Base-by-base conservation (phyloP, 2,888 invertebrate genomes). In the Tipula lateralis region DNA sequence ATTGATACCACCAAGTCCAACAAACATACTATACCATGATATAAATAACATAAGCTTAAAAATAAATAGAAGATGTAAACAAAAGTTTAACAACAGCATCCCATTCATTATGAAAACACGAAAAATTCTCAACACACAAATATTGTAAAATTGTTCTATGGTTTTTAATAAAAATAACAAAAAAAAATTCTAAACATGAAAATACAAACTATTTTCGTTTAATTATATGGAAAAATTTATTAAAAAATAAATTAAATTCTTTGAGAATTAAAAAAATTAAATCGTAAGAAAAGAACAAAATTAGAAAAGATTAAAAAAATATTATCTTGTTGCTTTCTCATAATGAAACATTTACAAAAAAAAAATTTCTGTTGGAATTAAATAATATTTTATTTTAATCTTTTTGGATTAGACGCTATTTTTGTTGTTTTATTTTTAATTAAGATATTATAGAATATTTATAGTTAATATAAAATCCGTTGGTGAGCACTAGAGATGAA, bases 211-310 rank as follows among this genome's bases (percentile, higher is more conserved):
- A 66, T 66, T 66, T 66, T 24, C 66, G 24, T 66, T 66, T 66
- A 66, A 66, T 66, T 66, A 66, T 66, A 66, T 66, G 66, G 24
- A 66, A 66, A 66, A 66, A 9, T 66, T 66, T 66, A 66, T 66
- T 66, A 66, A 66, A 66, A 66, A 13, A 66, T 66, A 66, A 66
- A 66, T 66, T 66, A 66, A 66, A 66, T 66, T 66, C 66, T 66
- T 66, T 66, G 19, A 24, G 24, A 66, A 66, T 66, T 66, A 66
- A 66, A 66, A 24, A 19, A 66, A 9, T 39, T 13, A 39, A 66
- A 66, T 66, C 24, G 24, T 44, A 44, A 66, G 66, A 66, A 66
- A 9, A 44, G n/a, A 44, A 44, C n/a, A 66, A 66, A 66, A 66
- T 66, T 66, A 66, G 66, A 66, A 24, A 66, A 66, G 66, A 66